Percentiles rank a stretch among this genome's conserved stretches.
Conservation (phyloP, 2,888 invertebrate species). For the Napeogenes inachia region DNA sequence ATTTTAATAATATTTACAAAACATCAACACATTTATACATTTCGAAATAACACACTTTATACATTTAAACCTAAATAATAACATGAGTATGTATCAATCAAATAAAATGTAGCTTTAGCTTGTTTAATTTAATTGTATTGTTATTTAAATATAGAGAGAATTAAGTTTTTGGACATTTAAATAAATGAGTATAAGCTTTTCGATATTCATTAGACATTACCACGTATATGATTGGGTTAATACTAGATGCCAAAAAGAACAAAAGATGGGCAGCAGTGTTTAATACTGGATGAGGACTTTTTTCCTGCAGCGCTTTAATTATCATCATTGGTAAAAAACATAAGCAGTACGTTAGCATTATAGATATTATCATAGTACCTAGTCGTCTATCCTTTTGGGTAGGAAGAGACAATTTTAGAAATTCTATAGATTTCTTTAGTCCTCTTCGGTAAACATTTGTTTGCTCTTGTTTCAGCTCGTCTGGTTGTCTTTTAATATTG, state of each 20-base stretch:
- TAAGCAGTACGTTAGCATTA: constrained; percentile 91
- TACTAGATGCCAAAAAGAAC: constrained; percentile 90
- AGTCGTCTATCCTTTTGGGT: constrained; percentile 85
- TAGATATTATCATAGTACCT: constrained; percentile 92
- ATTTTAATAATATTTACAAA: constrained; percentile 19
- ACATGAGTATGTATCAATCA: constrained; percentile 19
- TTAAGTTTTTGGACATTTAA: constrained; percentile 73
- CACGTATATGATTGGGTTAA: constrained; percentile 94
- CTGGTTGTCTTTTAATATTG: constrained; percentile 15
- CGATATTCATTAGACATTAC: constrained; percentile 95
- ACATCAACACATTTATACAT: constrained; percentile 5
- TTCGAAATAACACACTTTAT: background rate
- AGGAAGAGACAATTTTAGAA: constrained; percentile 79
- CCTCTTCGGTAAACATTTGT: constrained; percentile 49
- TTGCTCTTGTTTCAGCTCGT: constrained; percentile 20
- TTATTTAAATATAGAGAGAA: constrained; percentile 16
- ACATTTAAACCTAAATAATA: constrained; percentile 23
- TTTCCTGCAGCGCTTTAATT: constrained; percentile 84
- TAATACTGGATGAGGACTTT: constrained; percentile 78
- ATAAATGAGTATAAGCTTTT: constrained; percentile 88
- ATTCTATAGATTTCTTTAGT: constrained; percentile 50
- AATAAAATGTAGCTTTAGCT: background rate
- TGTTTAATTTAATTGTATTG: constrained; percentile 7
- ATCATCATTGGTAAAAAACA: constrained; percentile 95
- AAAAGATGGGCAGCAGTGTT: constrained; percentile 90